phyloP scores from a whole-genome alignment of 2,113 vertebrate species.

The Sminthopsis crassicaudata region DNA sequence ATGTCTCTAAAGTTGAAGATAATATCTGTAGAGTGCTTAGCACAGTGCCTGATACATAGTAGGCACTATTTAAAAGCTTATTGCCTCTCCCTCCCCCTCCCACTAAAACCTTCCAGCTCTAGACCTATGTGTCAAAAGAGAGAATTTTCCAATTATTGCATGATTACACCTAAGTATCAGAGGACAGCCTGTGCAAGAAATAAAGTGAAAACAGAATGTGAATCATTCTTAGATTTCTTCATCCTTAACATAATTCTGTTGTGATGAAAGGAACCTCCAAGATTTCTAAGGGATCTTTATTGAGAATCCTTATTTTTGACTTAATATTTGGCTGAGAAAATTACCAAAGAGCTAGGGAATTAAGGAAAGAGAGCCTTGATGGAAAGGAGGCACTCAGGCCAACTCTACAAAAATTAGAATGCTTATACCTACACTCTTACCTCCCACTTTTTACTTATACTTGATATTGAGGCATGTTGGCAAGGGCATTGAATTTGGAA shows the following conservation, averaged over 20 bases:
- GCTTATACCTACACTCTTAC: background rate
- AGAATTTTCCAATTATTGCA: background rate
- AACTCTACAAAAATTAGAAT: background rate
- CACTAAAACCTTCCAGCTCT: accelerated
- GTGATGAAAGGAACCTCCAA: background rate
- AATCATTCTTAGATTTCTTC: background rate
- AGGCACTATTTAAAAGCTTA: background rate
- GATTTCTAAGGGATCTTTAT: background rate
- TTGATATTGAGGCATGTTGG: background rate
- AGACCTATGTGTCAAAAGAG: background rate
- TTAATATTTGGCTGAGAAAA: background rate
- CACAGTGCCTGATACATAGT: background rate
- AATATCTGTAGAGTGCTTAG: background rate
- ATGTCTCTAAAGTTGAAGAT: background rate
- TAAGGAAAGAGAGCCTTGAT: background rate
- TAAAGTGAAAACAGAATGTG: background rate
- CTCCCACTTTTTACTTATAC: background rate
- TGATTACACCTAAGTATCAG: background rate
- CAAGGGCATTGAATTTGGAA: background rate
- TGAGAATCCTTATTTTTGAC: background rate
- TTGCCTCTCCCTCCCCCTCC: background rate
- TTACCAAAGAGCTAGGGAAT: background rate
- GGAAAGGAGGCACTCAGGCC: background rate
- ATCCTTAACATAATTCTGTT: background rate
- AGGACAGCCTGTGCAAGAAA: background rate